Base-by-base conservation (phyloP, 2,888 invertebrate species). In the Seira musarum region DNA sequence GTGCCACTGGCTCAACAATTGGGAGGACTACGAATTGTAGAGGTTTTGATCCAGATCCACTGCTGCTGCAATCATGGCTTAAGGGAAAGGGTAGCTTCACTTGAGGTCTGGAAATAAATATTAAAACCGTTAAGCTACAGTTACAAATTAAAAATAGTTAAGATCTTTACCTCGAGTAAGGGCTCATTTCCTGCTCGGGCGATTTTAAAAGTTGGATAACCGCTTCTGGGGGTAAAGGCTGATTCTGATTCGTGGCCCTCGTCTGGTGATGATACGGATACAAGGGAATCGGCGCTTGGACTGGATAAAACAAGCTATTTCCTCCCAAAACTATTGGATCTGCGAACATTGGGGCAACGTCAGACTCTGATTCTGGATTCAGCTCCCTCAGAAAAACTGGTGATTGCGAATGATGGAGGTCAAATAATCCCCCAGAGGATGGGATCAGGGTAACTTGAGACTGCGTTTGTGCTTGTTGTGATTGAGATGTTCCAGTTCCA, bases 1-100 rank as follows among this genome's bases (percentile, higher is more conserved):
- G 76, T 8, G 76, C 69, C 17, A 76, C 76, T 10, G 76, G 76
- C 21, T 76, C 76, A 21, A 76, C 76, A 64, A 76, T 76, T 2
- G 76, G 76, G 0, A 76, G 64, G 15, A 76, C 76, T 1, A 76
- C 76, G 19, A 76, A 76, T 22, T 76, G 76, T 19, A 76, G 22
- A 24, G 76, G 76, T 21, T 76, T 76, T 2, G 76, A 68, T 1
- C 74, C 72, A 57, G 65, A 35, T 46, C 65, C 63, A 22, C 57
- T 61, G 2, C 35, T 22, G n/a, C 76, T 67, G 22, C 76, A 76
- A 46, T 76, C 76, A 64, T 64, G 76, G 21, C 68, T 68, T n/a
- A 76, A 21, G 13, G 76, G 76, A 53, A 76, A 76, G 2, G 76
- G 76, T 63, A 76, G 19, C 25, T 76, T 76, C 13, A 76, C 46